phyloP scores from a whole-genome alignment of 1,140 invertebrate species.

The Glomeris maerens region DNA sequence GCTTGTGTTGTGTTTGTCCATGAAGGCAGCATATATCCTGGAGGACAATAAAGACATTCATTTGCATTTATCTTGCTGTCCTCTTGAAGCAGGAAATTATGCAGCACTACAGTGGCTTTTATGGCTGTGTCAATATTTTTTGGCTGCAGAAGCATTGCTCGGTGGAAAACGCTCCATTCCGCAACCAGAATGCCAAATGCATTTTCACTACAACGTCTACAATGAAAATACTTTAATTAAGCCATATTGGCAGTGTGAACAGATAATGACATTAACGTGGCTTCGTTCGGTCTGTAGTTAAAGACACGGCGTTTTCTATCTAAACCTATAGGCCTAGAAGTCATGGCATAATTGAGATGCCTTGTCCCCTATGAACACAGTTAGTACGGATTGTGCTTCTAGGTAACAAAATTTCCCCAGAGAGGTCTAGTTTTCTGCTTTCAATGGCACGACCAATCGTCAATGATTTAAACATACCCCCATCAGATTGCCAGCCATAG shows the following conservation, averaged over 20 bases:
- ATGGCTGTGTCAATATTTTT: neutral
- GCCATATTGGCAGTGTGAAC: no score
- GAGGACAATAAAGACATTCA: conserved; percentile 1
- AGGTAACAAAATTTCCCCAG: conserved; percentile 17
- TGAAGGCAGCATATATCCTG: neutral
- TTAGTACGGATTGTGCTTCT: conserved; percentile 12
- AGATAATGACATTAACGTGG: conserved; percentile 18
- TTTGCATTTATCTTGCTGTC: neutral
- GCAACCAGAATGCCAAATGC: no score
- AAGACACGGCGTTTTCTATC: conserved; percentile 21
- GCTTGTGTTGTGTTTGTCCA: no score
- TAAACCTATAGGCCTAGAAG: conserved; percentile 17
- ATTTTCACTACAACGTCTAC: no score
- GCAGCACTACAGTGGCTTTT: conserved; percentile 11
- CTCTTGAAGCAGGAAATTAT: conserved; percentile 12
- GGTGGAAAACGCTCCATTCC: conserved; percentile 15
- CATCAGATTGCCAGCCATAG: conserved; percentile 20
- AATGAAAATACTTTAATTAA: no score
- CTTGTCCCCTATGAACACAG: conserved; percentile 29
- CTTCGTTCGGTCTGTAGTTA: conserved; percentile 26
- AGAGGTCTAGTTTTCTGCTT: conserved; percentile 15
- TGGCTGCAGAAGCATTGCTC: neutral
- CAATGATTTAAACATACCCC: conserved; percentile 13
- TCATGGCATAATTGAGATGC: conserved; percentile 26
- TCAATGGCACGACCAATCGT: no score